These are phyloP conservation scores for Martes flavigula DNA, from an alignment of 2,797 vertebrate genomes.

Conservation along the genomic window DNA sequence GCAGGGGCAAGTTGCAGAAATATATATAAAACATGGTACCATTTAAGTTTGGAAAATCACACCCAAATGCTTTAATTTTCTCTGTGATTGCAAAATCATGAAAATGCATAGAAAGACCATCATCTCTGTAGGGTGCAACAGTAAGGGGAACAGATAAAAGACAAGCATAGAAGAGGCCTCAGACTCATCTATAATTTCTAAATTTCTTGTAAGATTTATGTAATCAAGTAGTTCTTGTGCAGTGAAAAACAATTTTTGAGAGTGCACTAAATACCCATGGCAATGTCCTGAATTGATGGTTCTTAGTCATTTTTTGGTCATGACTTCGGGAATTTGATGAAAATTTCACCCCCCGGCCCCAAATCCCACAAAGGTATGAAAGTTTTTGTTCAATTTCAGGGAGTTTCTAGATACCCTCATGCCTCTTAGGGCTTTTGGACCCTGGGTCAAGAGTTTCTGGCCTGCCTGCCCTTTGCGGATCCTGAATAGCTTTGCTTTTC, in stretches of 20 bases:
- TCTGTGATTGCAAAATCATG: not conserved
- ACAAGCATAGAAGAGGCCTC: not conserved
- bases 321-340: not conserved
- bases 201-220: not conserved
- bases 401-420: not conserved
- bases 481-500: constrained; percentile 31
- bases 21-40: not conserved
- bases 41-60: not conserved
- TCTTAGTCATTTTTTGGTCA: not conserved
- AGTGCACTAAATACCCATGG: not conserved
- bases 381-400: not conserved
- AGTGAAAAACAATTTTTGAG: constrained; percentile 17
- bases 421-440: not conserved
- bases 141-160: not conserved
- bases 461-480: not conserved
- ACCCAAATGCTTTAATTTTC: not conserved
- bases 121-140: not conserved
- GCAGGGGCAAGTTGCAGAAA: not conserved
- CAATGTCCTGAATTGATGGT: not conserved
- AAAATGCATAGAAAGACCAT: not conserved
- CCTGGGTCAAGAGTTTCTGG: not conserved
- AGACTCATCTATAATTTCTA: not conserved
- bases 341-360: not conserved
- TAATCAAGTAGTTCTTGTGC: not conserved
- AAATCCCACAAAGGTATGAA: not conserved